A percentile compares a stretch with the other conserved stretches of the same genome.
phyloP scores from a whole-genome alignment of 1,140 invertebrate genomes.

The Thrips palmi region DNA sequence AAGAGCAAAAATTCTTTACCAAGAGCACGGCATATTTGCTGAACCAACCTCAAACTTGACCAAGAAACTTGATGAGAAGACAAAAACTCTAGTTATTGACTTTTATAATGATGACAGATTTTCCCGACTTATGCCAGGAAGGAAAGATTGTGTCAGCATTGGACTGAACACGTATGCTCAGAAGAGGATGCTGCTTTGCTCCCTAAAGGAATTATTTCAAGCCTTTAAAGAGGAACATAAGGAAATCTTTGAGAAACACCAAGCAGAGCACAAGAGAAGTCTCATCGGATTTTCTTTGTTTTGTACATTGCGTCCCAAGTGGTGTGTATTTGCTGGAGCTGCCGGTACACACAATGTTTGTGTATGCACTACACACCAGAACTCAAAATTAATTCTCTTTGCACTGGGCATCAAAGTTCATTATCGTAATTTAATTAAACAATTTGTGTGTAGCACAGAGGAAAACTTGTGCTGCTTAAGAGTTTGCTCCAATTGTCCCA shows the following conservation, averaged over 20 bases:
- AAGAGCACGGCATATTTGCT: no score
- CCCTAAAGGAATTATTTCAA: slow-evolving; percentile 8
- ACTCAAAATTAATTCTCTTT: slow-evolving; percentile 10
- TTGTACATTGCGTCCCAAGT: slow-evolving; percentile 9
- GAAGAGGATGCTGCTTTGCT: slow-evolving; percentile 5
- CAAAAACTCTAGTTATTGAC: no score
- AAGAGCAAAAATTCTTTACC: no score
- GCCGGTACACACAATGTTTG: slow-evolving; percentile 9
- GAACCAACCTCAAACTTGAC: no score
- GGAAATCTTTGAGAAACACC: no score
- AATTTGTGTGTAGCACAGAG: no score
- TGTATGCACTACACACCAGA: slow-evolving; percentile 11
- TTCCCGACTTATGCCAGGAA: no score
- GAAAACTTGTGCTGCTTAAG: no score
- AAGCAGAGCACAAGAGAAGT: no score
- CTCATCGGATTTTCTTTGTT: slow-evolving; percentile 10
- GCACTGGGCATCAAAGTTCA: slow-evolving; percentile 7
- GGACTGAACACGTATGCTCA: slow-evolving; percentile 6
- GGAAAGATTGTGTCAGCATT: slow-evolving; percentile 6
- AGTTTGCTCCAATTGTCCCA: slow-evolving; percentile 8
- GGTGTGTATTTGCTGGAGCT: slow-evolving; percentile 12
- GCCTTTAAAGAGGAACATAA: slow-evolving; percentile 10
- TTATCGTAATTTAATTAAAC: no score
- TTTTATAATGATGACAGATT: no score
- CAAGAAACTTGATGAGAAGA: no score